Evolutionary conservation across 2,888 invertebrate species (phyloP), one percentile per base, ranked within the genome.

Genomic region (Ephialtes manifestator): DNA sequence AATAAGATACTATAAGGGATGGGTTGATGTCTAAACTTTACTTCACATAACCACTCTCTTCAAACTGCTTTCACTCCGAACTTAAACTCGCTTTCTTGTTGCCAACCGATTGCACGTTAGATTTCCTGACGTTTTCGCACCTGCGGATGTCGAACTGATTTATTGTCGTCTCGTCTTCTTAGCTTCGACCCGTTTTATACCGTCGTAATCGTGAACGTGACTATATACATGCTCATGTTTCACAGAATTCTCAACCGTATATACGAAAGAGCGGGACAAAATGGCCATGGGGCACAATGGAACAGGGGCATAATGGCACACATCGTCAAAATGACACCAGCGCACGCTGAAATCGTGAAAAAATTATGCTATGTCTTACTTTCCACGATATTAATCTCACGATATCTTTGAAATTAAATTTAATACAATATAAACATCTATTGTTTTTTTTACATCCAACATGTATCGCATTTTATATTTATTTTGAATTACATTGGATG

Each of bases 21-120:
- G n/a, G 46, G n/a, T 51, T 48, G 51, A 35, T 58, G 68, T 58
- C 58, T 43, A 1, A 70, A 70, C 68, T 78, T 35, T 20, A 43
- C 24, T 60, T 39, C 10, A 13, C 35, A 24, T 4, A 58, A 20
- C 4, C 55, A 68, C 28, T 60, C 58, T 48, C 28, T 11, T 46
- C 43, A 70, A 55, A 46, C 65, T 35, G 74, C 31, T 28, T 46
- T 24, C 24, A 24, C 24, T 24, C 2, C 24, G 24, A 1, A 24
- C 39, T 60, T 58, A 48, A 74, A 63, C n/a, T 39, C 18, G 43
- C 65, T 31, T 11, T 60, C 31, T 46, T 18, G 15, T 31, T 43
- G 10, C n/a, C 72, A 46, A 4, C 48, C 8, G 60, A 51, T 60
- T 3, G 35, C 18, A 18, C 39, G 13, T 20, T 24, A 43, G 63